phyloP scores from a whole-genome alignment of 2,888 invertebrate species.

The Stenchaetothrips biformis region DNA sequence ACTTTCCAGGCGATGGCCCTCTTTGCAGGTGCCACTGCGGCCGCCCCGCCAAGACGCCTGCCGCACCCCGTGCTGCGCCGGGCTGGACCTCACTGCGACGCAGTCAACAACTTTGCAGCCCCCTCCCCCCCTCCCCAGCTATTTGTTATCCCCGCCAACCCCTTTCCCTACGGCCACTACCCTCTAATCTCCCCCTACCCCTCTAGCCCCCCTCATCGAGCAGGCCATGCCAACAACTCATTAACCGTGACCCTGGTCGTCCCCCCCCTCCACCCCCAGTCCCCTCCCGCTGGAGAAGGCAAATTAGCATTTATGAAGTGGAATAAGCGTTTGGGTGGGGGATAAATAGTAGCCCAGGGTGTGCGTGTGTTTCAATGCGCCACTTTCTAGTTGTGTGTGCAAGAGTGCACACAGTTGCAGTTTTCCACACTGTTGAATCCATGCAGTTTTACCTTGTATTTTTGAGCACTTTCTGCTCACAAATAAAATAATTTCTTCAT shows the following conservation, averaged over 20 bases:
- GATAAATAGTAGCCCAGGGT: neutral
- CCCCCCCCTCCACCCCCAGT: neutral
- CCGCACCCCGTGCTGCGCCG: neutral
- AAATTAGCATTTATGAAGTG: constrained; percentile 10
- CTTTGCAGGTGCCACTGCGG: neutral
- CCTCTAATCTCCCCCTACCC: neutral
- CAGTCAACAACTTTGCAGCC: too few species aligned
- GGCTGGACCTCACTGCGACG: too few species aligned
- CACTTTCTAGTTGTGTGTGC: too few species aligned
- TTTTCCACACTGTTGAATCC: too few species aligned
- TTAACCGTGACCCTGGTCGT: constrained; percentile 4
- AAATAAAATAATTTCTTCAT: too few species aligned
- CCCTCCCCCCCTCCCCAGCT: too few species aligned
- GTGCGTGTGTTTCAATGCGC: neutral
- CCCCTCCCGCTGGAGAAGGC: neutral
- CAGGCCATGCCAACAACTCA: constrained; percentile 4
- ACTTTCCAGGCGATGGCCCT: too few species aligned
- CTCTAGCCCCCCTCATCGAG: neutral
- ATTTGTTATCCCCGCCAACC: neutral
- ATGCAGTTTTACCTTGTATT: too few species aligned
- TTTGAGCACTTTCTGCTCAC: too few species aligned
- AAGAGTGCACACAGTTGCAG: too few species aligned
- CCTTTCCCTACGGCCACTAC: neutral
- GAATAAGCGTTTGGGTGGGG: neutral
- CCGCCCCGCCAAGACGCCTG: neutral